Conservation (phyloP, 92 coral and sea anemone genomes). For the Anthopleura xanthogrammica region DNA sequence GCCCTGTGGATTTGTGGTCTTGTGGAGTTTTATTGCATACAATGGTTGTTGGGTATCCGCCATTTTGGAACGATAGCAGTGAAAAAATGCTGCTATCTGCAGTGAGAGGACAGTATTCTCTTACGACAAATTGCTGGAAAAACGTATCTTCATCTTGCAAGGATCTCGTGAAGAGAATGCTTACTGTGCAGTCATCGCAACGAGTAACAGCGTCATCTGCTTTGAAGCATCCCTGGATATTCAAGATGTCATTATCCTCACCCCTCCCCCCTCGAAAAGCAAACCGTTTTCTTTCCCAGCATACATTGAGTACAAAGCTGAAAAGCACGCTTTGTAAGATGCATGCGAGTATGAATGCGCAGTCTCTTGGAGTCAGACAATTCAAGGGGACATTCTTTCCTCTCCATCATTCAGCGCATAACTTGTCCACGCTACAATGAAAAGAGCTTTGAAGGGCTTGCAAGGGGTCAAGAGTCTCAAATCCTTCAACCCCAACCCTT, state of each 20-base stretch:
- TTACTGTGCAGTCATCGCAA: slow-evolving; percentile 55
- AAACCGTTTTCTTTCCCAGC: slow-evolving; percentile 35
- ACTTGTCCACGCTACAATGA: slow-evolving; percentile 43
- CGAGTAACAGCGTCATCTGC: slow-evolving; percentile 74
- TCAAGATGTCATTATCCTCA: slow-evolving; percentile 32
- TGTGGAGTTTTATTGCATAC: slow-evolving; percentile 83
- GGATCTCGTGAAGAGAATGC: slow-evolving; percentile 68
- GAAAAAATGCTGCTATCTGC: slow-evolving; percentile 77
- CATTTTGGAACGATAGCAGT: slow-evolving; percentile 86
- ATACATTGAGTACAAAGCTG: slow-evolving; percentile 43
- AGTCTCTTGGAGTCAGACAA: slow-evolving; percentile 56
- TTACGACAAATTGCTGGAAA: slow-evolving; percentile 62
- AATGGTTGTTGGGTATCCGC: slow-evolving; percentile 87
- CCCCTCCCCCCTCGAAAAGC: slow-evolving; percentile 32
- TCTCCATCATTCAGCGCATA: slow-evolving; percentile 81
- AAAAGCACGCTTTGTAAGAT: slow-evolving; percentile 66
- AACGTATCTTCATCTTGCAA: slow-evolving; percentile 70
- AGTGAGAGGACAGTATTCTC: slow-evolving; percentile 72
- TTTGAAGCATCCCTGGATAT: slow-evolving; percentile 86
- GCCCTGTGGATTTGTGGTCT: slow-evolving; percentile 94
- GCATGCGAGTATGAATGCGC: slow-evolving; percentile 76
- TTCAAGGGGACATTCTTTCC: slow-evolving; percentile 79
- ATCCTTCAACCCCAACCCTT: no score
- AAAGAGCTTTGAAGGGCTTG: slow-evolving; percentile 9
- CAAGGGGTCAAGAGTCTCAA: background rate